Percentiles rank a stretch among this genome's conserved stretches.
Evolutionary conservation across 2,797 vertebrate genomes (phyloP).

Genomic region (Lutjanus campechanus): DNA sequence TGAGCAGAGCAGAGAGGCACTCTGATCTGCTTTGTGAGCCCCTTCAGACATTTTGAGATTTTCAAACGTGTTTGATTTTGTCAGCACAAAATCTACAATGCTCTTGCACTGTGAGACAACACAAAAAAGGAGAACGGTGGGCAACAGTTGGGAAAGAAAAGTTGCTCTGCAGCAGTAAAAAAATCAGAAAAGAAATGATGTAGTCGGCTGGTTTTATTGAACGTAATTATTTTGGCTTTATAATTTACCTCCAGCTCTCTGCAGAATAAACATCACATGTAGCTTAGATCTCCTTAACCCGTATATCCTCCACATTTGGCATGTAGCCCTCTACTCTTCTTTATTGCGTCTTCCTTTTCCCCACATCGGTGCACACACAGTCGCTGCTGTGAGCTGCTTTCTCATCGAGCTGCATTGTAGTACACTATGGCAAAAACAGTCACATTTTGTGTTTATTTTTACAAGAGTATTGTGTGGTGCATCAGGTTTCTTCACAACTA

Average conservation of each 20-base stretch:
- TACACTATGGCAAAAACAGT: neutral
- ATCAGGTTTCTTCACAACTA: constrained; percentile 18
- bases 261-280: constrained; percentile 45
- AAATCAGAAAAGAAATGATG: constrained; percentile 21
- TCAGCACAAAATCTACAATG: constrained; percentile 22
- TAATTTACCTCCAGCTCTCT: constrained; percentile 39
- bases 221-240: constrained; percentile 37
- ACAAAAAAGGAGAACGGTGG: constrained; percentile 4
- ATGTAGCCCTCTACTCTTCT: constrained; percentile 29
- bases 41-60: constrained; percentile 34
- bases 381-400: constrained; percentile 15
- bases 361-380: constrained; percentile 30
- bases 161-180: constrained; percentile 12
- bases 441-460: constrained; percentile 32
- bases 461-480: neutral
- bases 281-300: constrained; percentile 39
- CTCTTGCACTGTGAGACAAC: constrained; percentile 13
- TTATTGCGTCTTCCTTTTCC: constrained; percentile 21
- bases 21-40: constrained; percentile 17
- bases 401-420: constrained; percentile 41
- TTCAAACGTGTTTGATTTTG: constrained; percentile 44
- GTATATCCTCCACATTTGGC: constrained; percentile 37
- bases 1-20: constrained; percentile 5
- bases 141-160: constrained; percentile 1
- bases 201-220: constrained; percentile 43